Base-by-base conservation (phyloP, 2,797 vertebrate species). In the Scarus forsteni region DNA sequence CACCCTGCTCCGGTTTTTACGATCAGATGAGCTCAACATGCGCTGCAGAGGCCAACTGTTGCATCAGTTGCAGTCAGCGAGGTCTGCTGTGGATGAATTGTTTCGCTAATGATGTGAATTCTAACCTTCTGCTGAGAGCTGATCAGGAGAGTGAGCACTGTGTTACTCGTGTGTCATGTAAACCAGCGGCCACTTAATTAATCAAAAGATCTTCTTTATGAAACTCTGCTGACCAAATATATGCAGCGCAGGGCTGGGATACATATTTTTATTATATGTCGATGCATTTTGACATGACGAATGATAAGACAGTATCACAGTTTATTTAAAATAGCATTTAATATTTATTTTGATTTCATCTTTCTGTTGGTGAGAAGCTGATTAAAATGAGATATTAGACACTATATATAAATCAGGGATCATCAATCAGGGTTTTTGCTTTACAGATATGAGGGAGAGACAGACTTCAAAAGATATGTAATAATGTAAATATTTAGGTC, bases 141-240 rank as follows among this genome's bases (percentile, higher is more conserved):
- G 61, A 78, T 86, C 70, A 55, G 3, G 44, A 79, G 63, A 73
- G 75, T 61, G 57, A 58, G 45, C 55, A 70, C 75, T 27, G 57
- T 73, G 74, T 87, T 90, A 91, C 84, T 89, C 85, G 83, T 88
- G 61, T 72, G 53, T 90, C 79, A 91, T 81, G 75, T 70, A 68
- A 82, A 82, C 80, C 81, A 72, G 73, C 3, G 56, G 61, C 79
- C 58, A 75, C 64, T 63, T 85, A 80, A 87, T 89, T 79, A 86
- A 89, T 88, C 85, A 71, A 67, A 62, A 66, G 43, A 54, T 85
- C 66, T 60, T 49, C 44, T 8, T 88, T 86, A 87, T 82, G 85
- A 70, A 72, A 88, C 85, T 71, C 73, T 82, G 85, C 72, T 52
- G 60, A 73, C 68, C 60, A 70, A 88, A 78, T 87, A 70, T 85